Conservation (phyloP, 92 coral and sea anemone genomes). For the Metridium senile region DNA sequence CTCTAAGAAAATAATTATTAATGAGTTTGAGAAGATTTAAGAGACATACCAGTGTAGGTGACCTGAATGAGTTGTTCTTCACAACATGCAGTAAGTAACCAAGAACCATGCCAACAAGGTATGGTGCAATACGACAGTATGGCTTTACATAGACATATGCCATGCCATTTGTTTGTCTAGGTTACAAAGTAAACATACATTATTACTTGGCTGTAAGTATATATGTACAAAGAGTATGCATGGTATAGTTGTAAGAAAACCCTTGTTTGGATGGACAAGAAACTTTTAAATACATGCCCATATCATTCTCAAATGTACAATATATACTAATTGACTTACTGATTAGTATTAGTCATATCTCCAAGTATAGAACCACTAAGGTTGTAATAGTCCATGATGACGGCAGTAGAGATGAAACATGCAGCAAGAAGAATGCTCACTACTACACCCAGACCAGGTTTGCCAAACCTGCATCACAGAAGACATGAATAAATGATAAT, state of each 20-base stretch:
- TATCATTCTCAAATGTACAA: no score
- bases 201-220: no score
- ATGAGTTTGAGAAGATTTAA: background rate
- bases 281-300: no score
- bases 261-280: background rate
- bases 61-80: background rate
- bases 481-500: no score
- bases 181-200: background rate
- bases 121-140: slow-evolving; percentile 90
- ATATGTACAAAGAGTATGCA: no score
- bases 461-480: slow-evolving; percentile 45
- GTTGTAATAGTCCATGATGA: slow-evolving; percentile 44
- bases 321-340: no score
- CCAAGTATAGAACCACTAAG: slow-evolving; percentile 15
- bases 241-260: no score
- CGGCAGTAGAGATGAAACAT: slow-evolving; percentile 57
- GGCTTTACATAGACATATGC: slow-evolving; percentile 71
- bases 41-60: slow-evolving; percentile 20
- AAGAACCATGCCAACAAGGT: slow-evolving; percentile 82
- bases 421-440: slow-evolving; percentile 49
- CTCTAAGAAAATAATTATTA: no score
- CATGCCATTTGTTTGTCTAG: background rate
- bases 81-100: slow-evolving; percentile 57
- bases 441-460: slow-evolving; percentile 47
- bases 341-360: background rate